Base-by-base conservation (phyloP, 2,888 invertebrate species). In the Labia minor region DNA sequence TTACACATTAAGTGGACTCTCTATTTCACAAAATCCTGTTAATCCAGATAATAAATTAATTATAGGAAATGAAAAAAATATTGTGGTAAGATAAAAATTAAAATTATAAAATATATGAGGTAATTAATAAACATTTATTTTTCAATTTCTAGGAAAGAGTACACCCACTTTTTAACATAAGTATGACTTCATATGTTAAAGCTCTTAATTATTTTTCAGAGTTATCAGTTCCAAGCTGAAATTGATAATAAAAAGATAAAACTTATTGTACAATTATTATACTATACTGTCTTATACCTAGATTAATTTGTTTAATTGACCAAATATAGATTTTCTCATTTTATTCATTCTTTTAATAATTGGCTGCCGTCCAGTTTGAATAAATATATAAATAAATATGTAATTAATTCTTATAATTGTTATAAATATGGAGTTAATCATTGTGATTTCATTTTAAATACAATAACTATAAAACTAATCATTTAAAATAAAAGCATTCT, bases 1-100 rank as follows among this genome's bases (percentile, higher is more conserved):
- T 78, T 99, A 99, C 76, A 88, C 91, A 1, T 80, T 99, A 63
- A 95, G 95, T 78, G 99, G 99, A 1, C 81, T 99, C 63, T 91
- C 97, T 16, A 84, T 98, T 68, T 91, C 97, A 1, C 99, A 99
- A 76, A 89, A 92, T 77, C 70, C 71, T 71, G 71, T 68, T 62
- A 71, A 69, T 19, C 64, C 68, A 62, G 68, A 69, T 20, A 62
- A 74, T 61, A 3, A 3, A 26, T 72, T 80, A 68, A 77, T 90
- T 63, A 79, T 90, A 21, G 91, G 92, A 6, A 78, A 83, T 67
- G 79, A 82, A 2, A 78, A 79, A 67, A 92, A 92, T 78, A 86
- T 89, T 79, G 77, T 92, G 67, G 85, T 84, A 75, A 77, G 79
- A 75, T 66, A n/a, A n/a, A n/a, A n/a, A n/a, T 20, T 37, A n/a